These are phyloP conservation scores for Bruchidius siliquastri DNA, from an alignment of 2,888 invertebrate genomes.

Conservation along the genomic window DNA sequence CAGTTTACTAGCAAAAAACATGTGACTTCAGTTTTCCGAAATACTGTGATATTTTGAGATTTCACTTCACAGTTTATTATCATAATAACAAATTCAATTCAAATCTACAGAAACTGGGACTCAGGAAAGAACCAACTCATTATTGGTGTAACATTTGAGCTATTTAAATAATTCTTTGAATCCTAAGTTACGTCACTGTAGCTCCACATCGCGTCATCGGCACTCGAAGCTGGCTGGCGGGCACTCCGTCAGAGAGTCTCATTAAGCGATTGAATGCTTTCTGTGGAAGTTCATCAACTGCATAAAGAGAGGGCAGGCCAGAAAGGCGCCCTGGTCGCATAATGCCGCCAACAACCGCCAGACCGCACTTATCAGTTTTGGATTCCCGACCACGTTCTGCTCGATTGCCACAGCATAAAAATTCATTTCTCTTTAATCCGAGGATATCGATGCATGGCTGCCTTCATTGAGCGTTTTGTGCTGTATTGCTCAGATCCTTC, in stretches of 20 bases:
- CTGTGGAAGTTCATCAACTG: conserved; percentile 17
- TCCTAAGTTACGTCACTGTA: not conserved
- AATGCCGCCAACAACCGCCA: not conserved
- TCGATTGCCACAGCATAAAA: not conserved
- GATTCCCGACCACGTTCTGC: not conserved
- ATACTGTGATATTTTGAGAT: too few relatives aligned
- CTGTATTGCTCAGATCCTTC: too few relatives aligned
- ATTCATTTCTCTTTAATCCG: not conserved
- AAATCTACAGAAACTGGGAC: too few relatives aligned
- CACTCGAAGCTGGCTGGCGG: not conserved
- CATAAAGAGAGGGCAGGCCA: conserved; percentile 8
- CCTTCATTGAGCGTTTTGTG: not conserved
- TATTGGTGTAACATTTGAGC: too few relatives aligned
- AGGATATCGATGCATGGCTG: not conserved
- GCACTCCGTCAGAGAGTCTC: conserved; percentile 7
- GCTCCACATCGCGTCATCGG: not conserved
- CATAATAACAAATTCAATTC: too few relatives aligned
- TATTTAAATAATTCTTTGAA: not conserved
- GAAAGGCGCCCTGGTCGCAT: not conserved
- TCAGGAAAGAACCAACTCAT: too few relatives aligned
- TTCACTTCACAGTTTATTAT: too few relatives aligned
- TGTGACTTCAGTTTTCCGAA: too few relatives aligned
- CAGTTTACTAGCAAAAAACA: too few relatives aligned
- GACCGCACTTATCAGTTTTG: not conserved
- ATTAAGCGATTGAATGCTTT: conserved; percentile 19